Base-by-base conservation (phyloP, 2,888 invertebrate species). In the Alcis repandata region DNA sequence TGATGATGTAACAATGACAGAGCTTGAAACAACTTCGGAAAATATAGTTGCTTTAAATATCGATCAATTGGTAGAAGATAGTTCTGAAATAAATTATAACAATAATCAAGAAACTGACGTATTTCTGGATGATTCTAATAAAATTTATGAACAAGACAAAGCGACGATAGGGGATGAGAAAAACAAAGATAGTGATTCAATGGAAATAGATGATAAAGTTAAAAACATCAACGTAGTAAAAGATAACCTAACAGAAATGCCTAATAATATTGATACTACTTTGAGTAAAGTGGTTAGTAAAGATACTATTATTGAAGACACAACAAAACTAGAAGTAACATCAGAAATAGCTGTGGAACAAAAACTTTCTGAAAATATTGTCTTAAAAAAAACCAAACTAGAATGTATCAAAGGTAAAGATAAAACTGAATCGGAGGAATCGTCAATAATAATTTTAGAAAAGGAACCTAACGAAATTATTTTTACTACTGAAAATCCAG, bases 171-270 rank as follows among this genome's bases (percentile, higher is more conserved):
- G 10, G 15, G 27, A 60, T 38, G 51, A 38, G 7, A 67, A 57
- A 22, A 48, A 59, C n/a, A 27, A 20, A 22, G 22, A 48, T 20
- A 38, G 51, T 43, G 40, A 27, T 54, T 32, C 53, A 17, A 68
- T 68, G 66, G 71, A 72, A 63, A 17, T 66, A 15, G 67, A 72
- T 48, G 67, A 71, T 46, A n/a, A n/a, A n/a, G 27, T 60, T 48
- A 65, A 69, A 53, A 38, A 52, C 52, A 41, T 57, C 10, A 46
- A 45, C 53, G 13, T 52, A 45, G 64, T 57, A 20, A 57, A 57
- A n/a, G 51, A 43, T 8, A 36, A 43, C 3, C 4, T 10, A 10
- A 27, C 41, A 22, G 15, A 27, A 11, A 8, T 19, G 7, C 22
- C 27, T 15, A 3, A 17, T 13, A 15, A 33, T 17, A 17, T 9